Base-by-base conservation (phyloP, 2,113 vertebrate species). In the Hipposideros armiger region DNA sequence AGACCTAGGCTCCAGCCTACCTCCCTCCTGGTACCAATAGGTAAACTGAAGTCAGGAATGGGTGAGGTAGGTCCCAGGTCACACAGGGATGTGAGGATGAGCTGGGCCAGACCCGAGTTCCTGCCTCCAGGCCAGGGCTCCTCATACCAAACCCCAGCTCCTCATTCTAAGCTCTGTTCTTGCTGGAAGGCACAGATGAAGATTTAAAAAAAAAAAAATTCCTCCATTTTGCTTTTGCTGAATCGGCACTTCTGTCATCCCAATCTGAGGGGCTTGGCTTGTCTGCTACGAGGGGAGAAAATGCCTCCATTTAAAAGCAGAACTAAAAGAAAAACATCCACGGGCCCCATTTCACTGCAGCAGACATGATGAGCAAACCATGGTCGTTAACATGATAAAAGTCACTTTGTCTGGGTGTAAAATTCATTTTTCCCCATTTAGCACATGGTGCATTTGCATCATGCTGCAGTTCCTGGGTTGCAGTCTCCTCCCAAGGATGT, bases 311-410 rank as follows among this genome's bases (percentile, higher is more conserved):
- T 97, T 97, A 91, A 97, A 96, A 97, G 96, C 96, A 97, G 93
- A 97, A 81, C 97, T 87, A 87, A 97, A 92, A 98, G 96, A 93
- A 96, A 97, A 95, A 96, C 96, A 95, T 95, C 73, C 94, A 96
- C 70, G 90, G 95, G 92, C 95, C 96, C 96, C 96, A 96, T 97
- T 95, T 96, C 94, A 96, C 78, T 96, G 97, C 82, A 16, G 97
- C 97, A 97, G 97, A 97, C 97, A 92, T 54, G 96, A 98, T 97
- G 97, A 97, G 95, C 97, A 94, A 97, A 97, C 96, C 95, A 91
- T 87, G 97, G 97, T 98, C 97, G 97, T 98, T 98, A 98, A 98
- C 97, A 97, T 98, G 97, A 98, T 97, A 97, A 97, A 98, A 98
- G 97, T 98, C 97, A 97, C 97, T 98, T 97, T 97, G 97, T 97